Base-by-base conservation (phyloP, 1,140 invertebrate species). In the Samia ricini region DNA sequence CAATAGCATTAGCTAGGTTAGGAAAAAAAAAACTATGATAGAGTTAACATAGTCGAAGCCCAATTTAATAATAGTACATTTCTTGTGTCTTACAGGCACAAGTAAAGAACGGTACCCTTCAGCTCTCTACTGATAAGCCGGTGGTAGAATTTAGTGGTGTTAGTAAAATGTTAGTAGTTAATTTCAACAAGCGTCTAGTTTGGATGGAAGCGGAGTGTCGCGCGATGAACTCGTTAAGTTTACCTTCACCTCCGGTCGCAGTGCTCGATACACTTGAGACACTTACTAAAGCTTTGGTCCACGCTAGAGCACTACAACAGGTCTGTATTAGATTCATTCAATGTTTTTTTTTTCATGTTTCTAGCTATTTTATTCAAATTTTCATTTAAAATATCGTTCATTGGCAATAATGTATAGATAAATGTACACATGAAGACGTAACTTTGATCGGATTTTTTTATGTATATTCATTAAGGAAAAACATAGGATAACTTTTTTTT, bases 291-390 rank as follows among this genome's bases (percentile, higher is more conserved):
- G 97, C 97, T 77, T 94, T 97, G 84, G 92, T 92, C 64, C 91
- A 92, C 69, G 98, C 97, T 0, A 94, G 96, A 56, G 92, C 95
- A 22, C 88, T 99, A 33, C 97, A 98, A 89, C 97, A 97, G 91
- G 95, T 95, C 83, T 26, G 6, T 57, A 19, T 57, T 23, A n/a
- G 12, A 49, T 22, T 4, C 1, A 22, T 22, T 22, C 21, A 12
- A 4, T 42, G 1, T 29, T 2, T 29, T 8, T 2, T 29, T 1
- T 29, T 29, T 29, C 10, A 29, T 0, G 10, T 29, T 29, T 29
- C 3, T 26, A 8, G n/a, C n/a, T n/a, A n/a, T n/a, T n/a, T n/a
- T n/a, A n/a, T n/a, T n/a, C n/a, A n/a, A n/a, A n/a, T n/a, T n/a
- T n/a, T n/a, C n/a, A n/a, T n/a, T n/a, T n/a, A n/a, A n/a, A n/a